Base-by-base conservation (phyloP, 2,113 vertebrate genomes). In the Elaphurus davidianus region DNA sequence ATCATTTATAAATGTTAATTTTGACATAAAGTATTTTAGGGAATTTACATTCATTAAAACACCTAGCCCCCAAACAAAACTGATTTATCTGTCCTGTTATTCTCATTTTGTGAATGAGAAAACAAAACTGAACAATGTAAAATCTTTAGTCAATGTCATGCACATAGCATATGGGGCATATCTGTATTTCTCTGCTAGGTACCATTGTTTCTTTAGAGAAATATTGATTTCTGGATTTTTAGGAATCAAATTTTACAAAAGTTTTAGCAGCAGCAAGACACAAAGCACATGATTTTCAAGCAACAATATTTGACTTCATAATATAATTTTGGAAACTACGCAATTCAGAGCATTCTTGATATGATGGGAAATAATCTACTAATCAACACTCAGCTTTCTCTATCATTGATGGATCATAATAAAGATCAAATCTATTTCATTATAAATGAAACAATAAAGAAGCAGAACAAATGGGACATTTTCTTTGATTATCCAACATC, bases 401-500 rank as follows among this genome's bases (percentile, higher is more conserved):
- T 45, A 30, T 30, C 62, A 43, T 15, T 55, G 19, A 74, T 36
- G 4, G 9, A 47, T 57, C 28, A 87, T 25, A 90, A n/a, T 17
- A 47, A 43, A 87, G 12, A 54, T 60, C 5, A 62, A 52, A 28
- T 82, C 9, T 78, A 28, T 52, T 76, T 97, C 10, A 27, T 78
- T 96, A 47, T 60, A 95, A 96, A 43, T 83, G 14, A 28, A 78
- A 95, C 91, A 79, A 43, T 47, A 74, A 96, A 23, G 21, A 91
- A 88, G n/a, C 13, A 87, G 47, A 97, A 92, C 28, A 87, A 96
- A 97, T 47, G 33, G 16, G 28, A 33, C 21, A 90, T 64, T 87
- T 90, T 47, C 11, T 76, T 95, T 62, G 10, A 13, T 90, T 91
- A 83, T 14, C 7, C 16, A 74, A 8, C 30, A 82, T 84, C 33